These are phyloP conservation scores for Tinamus guttatus DNA, from an alignment of 2,113 vertebrate genomes.

Conservation along the genomic window DNA sequence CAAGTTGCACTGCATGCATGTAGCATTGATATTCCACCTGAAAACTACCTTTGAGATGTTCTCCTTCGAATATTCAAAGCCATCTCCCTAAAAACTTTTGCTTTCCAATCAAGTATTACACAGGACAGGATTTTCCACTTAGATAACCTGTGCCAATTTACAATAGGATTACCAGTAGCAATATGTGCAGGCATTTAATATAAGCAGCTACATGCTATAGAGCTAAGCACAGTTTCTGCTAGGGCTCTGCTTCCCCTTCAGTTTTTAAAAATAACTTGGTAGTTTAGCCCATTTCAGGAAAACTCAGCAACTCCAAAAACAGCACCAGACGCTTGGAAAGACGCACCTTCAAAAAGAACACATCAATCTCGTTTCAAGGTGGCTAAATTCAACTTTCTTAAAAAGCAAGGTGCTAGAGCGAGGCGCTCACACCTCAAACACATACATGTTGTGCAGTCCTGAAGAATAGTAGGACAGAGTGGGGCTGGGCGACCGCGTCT, in stretches of 20 bases:
- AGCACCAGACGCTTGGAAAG: accelerated
- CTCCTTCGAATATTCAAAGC: background rate
- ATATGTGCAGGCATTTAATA: background rate
- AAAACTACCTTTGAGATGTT: background rate
- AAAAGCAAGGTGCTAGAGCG: accelerated
- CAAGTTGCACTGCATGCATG: background rate
- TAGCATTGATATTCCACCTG: background rate
- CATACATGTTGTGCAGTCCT: constrained; percentile 96
- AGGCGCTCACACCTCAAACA: background rate
- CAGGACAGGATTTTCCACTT: background rate
- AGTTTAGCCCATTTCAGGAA: background rate
- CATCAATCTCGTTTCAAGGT: background rate
- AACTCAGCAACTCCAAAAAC: background rate
- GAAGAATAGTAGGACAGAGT: constrained; percentile 98
- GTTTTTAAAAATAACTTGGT: background rate
- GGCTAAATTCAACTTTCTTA: background rate
- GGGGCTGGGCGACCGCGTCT: constrained; percentile 94
- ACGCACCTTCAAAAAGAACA: background rate
- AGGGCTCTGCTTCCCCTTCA: background rate
- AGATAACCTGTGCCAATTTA: background rate
- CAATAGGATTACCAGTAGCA: background rate
- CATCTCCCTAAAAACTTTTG: background rate
- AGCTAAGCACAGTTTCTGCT: background rate
- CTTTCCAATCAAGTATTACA: background rate
- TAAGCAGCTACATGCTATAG: background rate